Conservation (phyloP, 1,140 invertebrate genomes). For the Trachelipus rathkii region DNA sequence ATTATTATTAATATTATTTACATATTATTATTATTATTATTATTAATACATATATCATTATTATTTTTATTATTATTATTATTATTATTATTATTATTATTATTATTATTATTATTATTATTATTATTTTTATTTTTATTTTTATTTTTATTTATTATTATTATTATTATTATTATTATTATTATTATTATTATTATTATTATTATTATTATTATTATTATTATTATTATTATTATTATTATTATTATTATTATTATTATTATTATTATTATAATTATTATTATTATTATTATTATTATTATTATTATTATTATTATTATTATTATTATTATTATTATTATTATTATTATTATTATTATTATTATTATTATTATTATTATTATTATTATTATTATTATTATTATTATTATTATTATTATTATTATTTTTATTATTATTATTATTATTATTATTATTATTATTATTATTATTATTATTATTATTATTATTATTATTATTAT, state of each 20-base stretch:
- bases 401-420: conserved; percentile 21
- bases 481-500: background rate
- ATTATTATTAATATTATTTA: background rate
- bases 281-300: background rate
- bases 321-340: background rate
- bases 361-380: conserved; percentile 24
- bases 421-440: conserved; percentile 23
- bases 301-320: background rate
- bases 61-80: background rate
- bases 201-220: conserved; percentile 18
- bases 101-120: background rate
- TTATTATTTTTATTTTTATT: conserved; percentile 18
- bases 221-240: conserved; percentile 17
- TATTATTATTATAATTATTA: background rate
- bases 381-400: conserved; percentile 25
- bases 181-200: conserved; percentile 27
- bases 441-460: conserved; percentile 18
- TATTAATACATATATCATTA: background rate
- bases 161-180: conserved; percentile 23
- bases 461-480: background rate
- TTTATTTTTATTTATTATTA: too few species aligned
- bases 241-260: background rate
- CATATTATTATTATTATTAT: background rate
- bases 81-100: background rate
- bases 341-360: background rate